Conservation (phyloP, 2,797 vertebrate species). For the Fundulus diaphanus region DNA sequence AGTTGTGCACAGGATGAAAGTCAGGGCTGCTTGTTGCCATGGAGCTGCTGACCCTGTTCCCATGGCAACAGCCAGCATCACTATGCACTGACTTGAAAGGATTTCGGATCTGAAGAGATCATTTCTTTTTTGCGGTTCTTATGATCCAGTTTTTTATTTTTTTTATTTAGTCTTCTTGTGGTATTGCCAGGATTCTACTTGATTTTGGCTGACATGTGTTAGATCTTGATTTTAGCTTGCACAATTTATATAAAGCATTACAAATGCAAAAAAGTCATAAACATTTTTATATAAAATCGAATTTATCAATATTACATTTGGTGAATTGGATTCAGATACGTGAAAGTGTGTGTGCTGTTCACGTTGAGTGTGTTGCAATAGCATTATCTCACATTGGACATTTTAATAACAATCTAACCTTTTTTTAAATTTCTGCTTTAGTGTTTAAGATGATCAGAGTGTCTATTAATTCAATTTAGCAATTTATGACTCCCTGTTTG, state of each 20-base stretch:
- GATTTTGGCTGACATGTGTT: neutral
- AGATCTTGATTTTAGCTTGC: neutral
- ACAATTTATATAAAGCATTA: neutral
- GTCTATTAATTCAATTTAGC: neutral
- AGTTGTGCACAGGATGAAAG: slow-evolving; percentile 35
- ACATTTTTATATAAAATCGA: neutral
- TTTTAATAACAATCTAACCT: neutral
- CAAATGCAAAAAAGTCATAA: neutral
- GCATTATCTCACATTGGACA: neutral
- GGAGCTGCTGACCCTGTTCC: slow-evolving; percentile 77
- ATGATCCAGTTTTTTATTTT: neutral
- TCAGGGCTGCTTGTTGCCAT: slow-evolving; percentile 73
- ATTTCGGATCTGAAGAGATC: slow-evolving; percentile 17
- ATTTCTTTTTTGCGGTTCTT: neutral
- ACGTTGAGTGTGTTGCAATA: neutral
- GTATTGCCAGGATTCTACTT: too few relatives aligned
- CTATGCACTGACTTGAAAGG: slow-evolving; percentile 31
- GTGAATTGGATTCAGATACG: neutral
- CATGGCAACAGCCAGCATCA: slow-evolving; percentile 72
- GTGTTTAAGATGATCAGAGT: neutral
- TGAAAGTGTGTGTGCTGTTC: neutral
- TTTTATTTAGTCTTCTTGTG: neutral
- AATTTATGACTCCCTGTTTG: neutral
- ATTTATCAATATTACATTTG: neutral
- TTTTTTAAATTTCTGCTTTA: neutral